Evolutionary conservation across 1,140 invertebrate genomes (phyloP), one percentile per base, ranked within the genome.

Genomic region (Neuroterus valhalla): DNA sequence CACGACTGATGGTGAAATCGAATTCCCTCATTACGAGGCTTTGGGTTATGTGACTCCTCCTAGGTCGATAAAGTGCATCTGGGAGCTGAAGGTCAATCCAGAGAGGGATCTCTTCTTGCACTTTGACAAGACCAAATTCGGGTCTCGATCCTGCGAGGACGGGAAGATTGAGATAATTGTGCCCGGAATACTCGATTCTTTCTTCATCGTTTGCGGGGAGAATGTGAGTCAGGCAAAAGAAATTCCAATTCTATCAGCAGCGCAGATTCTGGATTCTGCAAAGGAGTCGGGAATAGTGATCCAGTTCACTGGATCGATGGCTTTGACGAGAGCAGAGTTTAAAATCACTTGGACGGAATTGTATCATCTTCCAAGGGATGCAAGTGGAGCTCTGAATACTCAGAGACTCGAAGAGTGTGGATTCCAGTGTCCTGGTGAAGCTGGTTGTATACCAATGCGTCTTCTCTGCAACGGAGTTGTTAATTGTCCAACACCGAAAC

Each of bases 321-420:
- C 95, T 0, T 94, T 96, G 0, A 94, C 95, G 0, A 90, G 94
- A 70, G 94, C 96, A 1, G 93, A 95, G 1, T 97, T 97, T 82
- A 95, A 96, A 86, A 94, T 97, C 31, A 94, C 94, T 3, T 97
- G 96, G 96, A 97, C 96, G 3, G 96, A 97, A 82, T 89, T 97
- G n/a, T 96, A 93, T 82, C 96, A 96, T 85, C 88, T 97, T 74
- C 95, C 96, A 0, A 91, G 95, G 70, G 96, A 96, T 85, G 92
- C 93, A 11, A 94, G 96, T 76, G 95, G 95, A 1, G 94, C 93
- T n/a, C 83, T 96, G 45, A 94, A 94, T 90, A 94, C 93, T 91
- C 94, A 74, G 92, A 95, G 88, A 90, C 83, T 90, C 1, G 91
- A 92, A 69, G 89, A 86, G 11, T 95, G 96, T 81, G 95, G 94